Base-by-base conservation (phyloP, 2,113 vertebrate genomes). In the Pygoscelis antarcticus region DNA sequence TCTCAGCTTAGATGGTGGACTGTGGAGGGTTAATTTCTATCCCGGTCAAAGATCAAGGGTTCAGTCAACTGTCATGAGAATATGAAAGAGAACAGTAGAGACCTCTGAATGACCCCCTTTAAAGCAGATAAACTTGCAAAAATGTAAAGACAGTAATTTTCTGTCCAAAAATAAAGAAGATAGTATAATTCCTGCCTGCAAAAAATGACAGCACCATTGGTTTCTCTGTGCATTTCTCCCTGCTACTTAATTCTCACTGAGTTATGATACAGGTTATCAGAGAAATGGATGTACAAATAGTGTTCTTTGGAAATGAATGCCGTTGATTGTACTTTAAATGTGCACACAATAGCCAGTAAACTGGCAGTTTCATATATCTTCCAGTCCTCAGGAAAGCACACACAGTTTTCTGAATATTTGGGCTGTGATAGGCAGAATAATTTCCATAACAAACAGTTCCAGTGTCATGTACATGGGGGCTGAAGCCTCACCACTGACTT, bases 41-140 rank as follows among this genome's bases (percentile, higher is more conserved):
- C 93, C 86, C 97, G 98, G 98, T 98, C 98, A 99, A 94, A 98
- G 98, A 98, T 98, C 98, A 96, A 76, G 89, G 97, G 97, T 98
- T 99, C 98, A 98, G 83, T 98, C 97, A 98, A 97, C 98, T 98
- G 98, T 98, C 98, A 98, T 72, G 95, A 97, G 95, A 97, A 94
- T 96, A 82, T 87, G 83, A 96, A 96, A 92, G 94, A 91, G 87
- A 82, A 74, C 30, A 61, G 57, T 18, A 80, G 78, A 91, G 93
- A 94, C 91, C 95, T 96, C 71, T 66, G 78, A 87, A 64, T 95
- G 95, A 93, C 96, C 87, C 75, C 47, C 38, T 87, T 71, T 69
- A 80, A 74, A 82, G 62, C 66, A 80, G 78, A 96, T 87, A 94
- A 91, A 93, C 84, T 91, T 93, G n/a, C 62, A 95, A 79, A 96